Conservation (phyloP, 2,797 vertebrate genomes). For the Phylloscopus collybita region DNA sequence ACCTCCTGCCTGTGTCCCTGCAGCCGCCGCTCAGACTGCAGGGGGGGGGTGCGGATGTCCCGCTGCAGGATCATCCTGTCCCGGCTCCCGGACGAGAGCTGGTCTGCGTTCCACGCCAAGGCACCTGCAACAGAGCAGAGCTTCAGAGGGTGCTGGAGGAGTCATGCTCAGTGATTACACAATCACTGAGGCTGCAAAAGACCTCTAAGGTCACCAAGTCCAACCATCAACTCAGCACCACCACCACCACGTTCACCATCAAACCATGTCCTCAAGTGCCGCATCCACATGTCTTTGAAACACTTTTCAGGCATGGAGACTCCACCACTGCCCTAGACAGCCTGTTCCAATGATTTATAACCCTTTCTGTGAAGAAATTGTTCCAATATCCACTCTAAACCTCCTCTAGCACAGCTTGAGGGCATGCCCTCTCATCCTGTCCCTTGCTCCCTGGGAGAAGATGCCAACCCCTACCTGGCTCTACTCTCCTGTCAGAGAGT, state of each 20-base stretch:
- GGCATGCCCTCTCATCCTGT: not conserved
- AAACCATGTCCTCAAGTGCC: not conserved
- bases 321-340: not conserved
- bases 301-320: not conserved
- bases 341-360: not conserved
- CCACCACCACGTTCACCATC: not conserved
- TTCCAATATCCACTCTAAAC: not conserved
- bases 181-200: not conserved
- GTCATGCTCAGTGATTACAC: not conserved
- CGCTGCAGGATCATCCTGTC: conserved; percentile 96
- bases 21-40: conserved; percentile 95
- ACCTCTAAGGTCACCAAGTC: not conserved
- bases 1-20: conserved; percentile 98
- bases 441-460: not conserved
- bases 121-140: conserved; percentile 80
- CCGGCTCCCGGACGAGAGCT: conserved; percentile 94
- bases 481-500: not conserved
- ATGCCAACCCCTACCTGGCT: not conserved
- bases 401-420: not conserved
- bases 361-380: not conserved
- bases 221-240: not conserved
- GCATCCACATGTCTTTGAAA: not conserved
- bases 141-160: accelerated
- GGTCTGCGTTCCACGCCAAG: conserved; percentile 97
- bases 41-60: conserved; percentile 92